Evolutionary conservation across 2,797 vertebrate species (phyloP).

Genomic region (Limosa lapponica): DNA sequence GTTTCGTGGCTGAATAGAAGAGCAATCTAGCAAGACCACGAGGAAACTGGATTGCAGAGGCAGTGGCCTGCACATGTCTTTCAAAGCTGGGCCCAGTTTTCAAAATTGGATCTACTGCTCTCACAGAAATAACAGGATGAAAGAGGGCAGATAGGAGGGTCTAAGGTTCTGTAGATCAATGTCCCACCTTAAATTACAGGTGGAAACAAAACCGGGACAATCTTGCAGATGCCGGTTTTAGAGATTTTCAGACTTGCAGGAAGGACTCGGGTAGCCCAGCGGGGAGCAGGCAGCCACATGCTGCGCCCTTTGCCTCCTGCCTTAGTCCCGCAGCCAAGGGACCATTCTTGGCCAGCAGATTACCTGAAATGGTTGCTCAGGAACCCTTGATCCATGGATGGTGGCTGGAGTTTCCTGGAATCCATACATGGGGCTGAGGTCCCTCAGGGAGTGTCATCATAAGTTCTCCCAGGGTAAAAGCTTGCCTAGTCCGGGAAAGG

Average conservation of each 20-base stretch:
- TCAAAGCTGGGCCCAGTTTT: background rate
- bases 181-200: background rate
- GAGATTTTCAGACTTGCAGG: background rate
- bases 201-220: background rate
- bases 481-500: background rate
- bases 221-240: background rate
- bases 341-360: background rate
- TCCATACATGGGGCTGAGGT: background rate
- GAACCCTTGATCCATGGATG: background rate
- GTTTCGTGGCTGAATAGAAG: background rate
- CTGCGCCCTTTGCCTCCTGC: background rate
- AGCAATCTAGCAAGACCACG: background rate
- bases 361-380: background rate
- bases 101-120: background rate
- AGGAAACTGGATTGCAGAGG: background rate
- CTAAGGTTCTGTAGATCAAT: background rate
- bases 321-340: background rate
- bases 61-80: background rate
- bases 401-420: background rate
- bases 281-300: background rate
- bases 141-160: background rate
- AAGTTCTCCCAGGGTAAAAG: background rate
- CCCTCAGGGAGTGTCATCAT: background rate
- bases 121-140: background rate
- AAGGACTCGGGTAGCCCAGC: accelerated